phyloP scores from a whole-genome alignment of 1,140 invertebrate species.

The Hydropsyche tenuis region DNA sequence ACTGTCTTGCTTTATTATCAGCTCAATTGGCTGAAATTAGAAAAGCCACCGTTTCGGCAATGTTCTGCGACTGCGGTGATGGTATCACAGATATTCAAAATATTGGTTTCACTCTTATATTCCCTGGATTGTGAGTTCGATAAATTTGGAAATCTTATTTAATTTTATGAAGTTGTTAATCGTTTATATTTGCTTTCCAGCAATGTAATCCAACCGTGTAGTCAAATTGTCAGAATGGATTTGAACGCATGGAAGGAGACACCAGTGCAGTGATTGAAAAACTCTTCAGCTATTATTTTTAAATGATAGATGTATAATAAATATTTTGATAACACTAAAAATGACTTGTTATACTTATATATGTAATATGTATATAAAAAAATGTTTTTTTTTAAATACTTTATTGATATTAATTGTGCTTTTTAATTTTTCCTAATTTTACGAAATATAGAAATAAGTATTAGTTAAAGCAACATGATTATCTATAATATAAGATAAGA shows the following conservation, averaged over 20 bases:
- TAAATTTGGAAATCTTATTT: no score
- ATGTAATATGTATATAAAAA: no score
- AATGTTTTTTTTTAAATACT: no score
- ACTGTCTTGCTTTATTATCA: constrained; percentile 57
- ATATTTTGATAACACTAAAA: no score
- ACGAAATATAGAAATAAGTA: no score
- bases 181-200: constrained; percentile 28
- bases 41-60: constrained; percentile 77
- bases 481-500: no score
- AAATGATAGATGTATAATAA: no score
- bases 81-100: constrained; percentile 33
- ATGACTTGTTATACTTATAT: no score
- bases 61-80: constrained; percentile 89
- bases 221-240: constrained; percentile 28
- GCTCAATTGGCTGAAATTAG: constrained; percentile 85
- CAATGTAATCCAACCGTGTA: constrained; percentile 12
- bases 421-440: no score
- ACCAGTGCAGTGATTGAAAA: background rate
- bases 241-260: constrained; percentile 14
- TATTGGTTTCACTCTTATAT: constrained; percentile 29
- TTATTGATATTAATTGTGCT: no score
- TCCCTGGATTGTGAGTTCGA: constrained; percentile 29
- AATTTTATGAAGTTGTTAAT: background rate
- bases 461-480: no score
- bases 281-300: no score